Conservation (phyloP, 2,113 vertebrate genomes). For the Dascyllus trimaculatus region DNA sequence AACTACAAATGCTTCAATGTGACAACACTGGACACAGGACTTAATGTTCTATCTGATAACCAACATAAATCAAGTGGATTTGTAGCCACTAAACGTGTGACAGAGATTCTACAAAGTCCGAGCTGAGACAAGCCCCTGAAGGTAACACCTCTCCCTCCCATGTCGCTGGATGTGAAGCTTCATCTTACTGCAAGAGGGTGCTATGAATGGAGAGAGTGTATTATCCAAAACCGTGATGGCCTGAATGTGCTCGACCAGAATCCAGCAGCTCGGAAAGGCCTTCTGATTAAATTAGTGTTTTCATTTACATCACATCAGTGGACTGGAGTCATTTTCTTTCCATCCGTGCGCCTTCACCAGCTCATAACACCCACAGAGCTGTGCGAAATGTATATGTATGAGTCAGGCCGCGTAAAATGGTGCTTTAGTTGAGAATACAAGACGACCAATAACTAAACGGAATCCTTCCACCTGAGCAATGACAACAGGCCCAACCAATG, state of each 20-base stretch:
- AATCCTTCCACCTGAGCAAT: not conserved
- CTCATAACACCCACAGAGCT: not conserved
- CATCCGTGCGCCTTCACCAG: no score
- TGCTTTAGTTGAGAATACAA: not conserved
- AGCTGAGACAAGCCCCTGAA: slow-evolving; percentile 51
- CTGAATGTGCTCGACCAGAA: not conserved
- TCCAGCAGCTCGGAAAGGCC: slow-evolving; percentile 10
- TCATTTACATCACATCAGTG: not conserved
- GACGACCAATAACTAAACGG: not conserved
- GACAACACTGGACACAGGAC: no score
- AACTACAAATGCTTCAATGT: no score
- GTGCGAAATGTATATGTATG: not conserved
- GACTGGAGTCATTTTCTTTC: no score
- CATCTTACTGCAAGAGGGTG: slow-evolving; percentile 62
- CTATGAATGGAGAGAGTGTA: slow-evolving; percentile 42
- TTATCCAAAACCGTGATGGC: slow-evolving; percentile 15
- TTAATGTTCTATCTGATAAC: no score
- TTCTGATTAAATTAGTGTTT: not conserved
- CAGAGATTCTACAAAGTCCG: not conserved
- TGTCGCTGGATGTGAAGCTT: slow-evolving; percentile 48
- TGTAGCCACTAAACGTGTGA: not conserved
- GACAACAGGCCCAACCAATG: slow-evolving; percentile 17
- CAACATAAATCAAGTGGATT: no score
- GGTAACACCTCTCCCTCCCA: slow-evolving; percentile 39
- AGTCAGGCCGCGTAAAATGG: not conserved